Base-by-base conservation (phyloP, 2,888 invertebrate species). In the Subacronicta megacephala region DNA sequence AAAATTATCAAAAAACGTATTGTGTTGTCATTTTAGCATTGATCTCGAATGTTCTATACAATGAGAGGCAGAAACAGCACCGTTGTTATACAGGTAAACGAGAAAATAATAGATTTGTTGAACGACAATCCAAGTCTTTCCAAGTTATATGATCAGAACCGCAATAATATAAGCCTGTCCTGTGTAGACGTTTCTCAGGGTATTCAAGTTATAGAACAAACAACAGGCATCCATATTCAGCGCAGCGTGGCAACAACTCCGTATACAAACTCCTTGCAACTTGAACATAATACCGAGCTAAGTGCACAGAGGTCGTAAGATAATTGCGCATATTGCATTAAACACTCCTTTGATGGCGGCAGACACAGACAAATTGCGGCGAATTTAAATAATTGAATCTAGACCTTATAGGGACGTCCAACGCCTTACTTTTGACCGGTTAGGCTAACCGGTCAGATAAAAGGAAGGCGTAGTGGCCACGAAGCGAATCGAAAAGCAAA, bases 261-360 rank as follows among this genome's bases (percentile, higher is more conserved):
- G 43, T 59, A 58, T 51, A 55, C 45, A 66, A 49, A 63, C 58
- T 62, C 66, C 62, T 74, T 58, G 62, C 37, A 62, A 57, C 51
- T 57, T 62, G 53, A 41, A 51, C 31, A 49, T 52, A 61, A 52
- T 52, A 68, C 51, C 31, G 57, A 67, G 58, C 47, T 37, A 65
- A 66, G 65, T 74, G 73, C 63, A 18, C 40, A 51, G 62, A 65
- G 62, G 72, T 72, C 63, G 59, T 55, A 53, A 72, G 61, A 74
- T 74, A 69, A 70, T 61, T 55, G 60, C 50, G 38, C 33, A 54
- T 57, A 69, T 63, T 63, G 60, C 70, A 65, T 62, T 72, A 62
- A 68, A 61, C 65, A 53, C 50, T 63, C 74, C 69, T 74, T 72
- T 69, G 66, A 74, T 66, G 69, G 71, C 16, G 18, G 51, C 62